Conservation (phyloP, 2,888 invertebrate genomes). For the Cartodere bifasciata region DNA sequence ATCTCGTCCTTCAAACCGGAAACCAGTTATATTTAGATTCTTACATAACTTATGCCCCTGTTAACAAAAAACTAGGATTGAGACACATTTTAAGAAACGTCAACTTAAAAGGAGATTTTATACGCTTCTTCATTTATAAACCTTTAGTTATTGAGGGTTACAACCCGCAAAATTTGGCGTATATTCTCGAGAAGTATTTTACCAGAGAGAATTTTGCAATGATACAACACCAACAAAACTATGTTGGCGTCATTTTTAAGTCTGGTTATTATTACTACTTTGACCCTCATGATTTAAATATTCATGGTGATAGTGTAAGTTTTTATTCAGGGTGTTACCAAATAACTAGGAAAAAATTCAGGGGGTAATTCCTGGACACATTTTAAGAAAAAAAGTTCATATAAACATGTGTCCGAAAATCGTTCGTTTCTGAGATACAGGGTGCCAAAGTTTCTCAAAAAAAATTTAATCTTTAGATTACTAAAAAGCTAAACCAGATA, state of each 20-base stretch:
- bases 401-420: too few species aligned
- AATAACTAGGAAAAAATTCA: too few species aligned
- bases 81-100: conserved; percentile 38
- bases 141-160: conserved; percentile 24
- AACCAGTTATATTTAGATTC: conserved; percentile 49
- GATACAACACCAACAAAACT: conserved; percentile 28
- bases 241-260: conserved; percentile 42
- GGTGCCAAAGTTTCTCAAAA: too few species aligned
- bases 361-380: too few species aligned
- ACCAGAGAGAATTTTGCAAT: conserved; percentile 43
- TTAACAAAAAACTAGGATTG: conserved; percentile 31
- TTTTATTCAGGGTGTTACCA: too few species aligned
- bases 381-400: too few species aligned
- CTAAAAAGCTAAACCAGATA: too few species aligned
- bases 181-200: conserved; percentile 43
- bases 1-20: conserved; percentile 42
- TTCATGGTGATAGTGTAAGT: too few species aligned
- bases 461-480: too few species aligned
- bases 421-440: too few species aligned
- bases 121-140: conserved; percentile 25
- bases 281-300: conserved; percentile 45
- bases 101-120: conserved; percentile 37
- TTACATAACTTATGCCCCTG: conserved; percentile 40
- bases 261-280: conserved; percentile 45
- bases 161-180: conserved; percentile 17